Evolutionary conservation across 2,888 invertebrate species (phyloP), one percentile per base, ranked within the genome.

Genomic region (Atherix ibis): DNA sequence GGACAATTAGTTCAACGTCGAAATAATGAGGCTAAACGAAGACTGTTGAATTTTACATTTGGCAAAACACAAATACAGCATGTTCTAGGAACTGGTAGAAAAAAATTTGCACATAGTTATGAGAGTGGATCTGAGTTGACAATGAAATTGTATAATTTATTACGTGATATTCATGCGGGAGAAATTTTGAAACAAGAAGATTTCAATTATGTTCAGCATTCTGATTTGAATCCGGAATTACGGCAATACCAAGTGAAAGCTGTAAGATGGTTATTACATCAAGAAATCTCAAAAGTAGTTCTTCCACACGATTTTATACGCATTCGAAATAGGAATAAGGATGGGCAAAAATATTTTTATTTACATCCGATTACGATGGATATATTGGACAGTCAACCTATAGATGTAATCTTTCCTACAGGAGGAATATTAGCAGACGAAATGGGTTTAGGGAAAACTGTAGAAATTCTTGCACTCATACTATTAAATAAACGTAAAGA

Each of bases 361-460:
- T 46, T 54, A 32, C 53, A 52, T 41, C 48, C 46, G 17, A 36
- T 47, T 6, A 44, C 48, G 19, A 44, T 56, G 10, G 42, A 45
- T 22, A 18, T 43, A 2, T 28, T 19, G 0, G 37, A 36, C 13
- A 10, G 5, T 19, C 53, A 53, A 34, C 68, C 67, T 2, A 26
- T 52, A 3, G 43, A 52, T 3, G 43, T 46, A 8, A 56, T 53
- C 13, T 37, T 63, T 13, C 61, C 67, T 5, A 67, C 64, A 2
- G 79, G 80, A 10, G 81, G 81, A 2, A 78, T 83, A 40, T 58
- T 83, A 30, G 80, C 79, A 2, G 82, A 83, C 54, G 81, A 82
- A 58, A 82, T 82, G 81, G 82, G 83, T 1, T 58, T 83, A 16
- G 83, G 83, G 0, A 83, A 83, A 62, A 83, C 82, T 0, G 74